Evolutionary conservation across 2,113 vertebrate species (phyloP), one percentile per base, ranked within the genome.

Genomic region (Opisthocomus hoazin): DNA sequence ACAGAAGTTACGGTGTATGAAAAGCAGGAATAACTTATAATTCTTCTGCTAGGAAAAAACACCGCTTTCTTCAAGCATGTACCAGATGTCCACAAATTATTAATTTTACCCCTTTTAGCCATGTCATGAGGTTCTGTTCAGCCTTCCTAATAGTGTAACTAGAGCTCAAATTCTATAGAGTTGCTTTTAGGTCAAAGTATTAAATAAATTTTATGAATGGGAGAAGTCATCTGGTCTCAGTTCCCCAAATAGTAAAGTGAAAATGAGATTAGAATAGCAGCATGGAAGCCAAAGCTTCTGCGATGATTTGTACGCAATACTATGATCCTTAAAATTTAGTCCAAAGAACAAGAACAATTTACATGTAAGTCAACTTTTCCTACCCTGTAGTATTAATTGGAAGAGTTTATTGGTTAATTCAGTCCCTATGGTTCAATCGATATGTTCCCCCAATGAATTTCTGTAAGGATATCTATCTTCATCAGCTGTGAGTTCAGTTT

Each of bases 31-130:
- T 1, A 32, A 39, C 66, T 66, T 43, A 30, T 58, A 63, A 39
- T 66, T 77, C 11, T 24, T 4, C 3, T 24, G 11, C 19, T 46
- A 57, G 4, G 7, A 45, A 43, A 84, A 82, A 36, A 8, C 1
- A 29, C 6, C 1, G 6, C 6, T 54, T 14, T 37, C 74, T 91
- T 39, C 6, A 60, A 84, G 50, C 2, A 7, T 0, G 0, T 39
- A 21, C 54, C 15, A 29, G 13, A 21, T 69, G 12, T 65, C 6
- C 23, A 24, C 4, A 5, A 63, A 11, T 15, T 85, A 24, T 39
- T 3, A 32, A 14, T 93, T 95, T 91, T 39, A 10, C 24, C 3
- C 1, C 15, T 5, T 63, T 81, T 39, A 86, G 12, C 20, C 18
- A 43, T 8, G 4, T 3, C 18, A 70, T 41, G 34, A 58, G 5